Conservation (phyloP, 2,888 invertebrate species). For the Philonicus albiceps region DNA sequence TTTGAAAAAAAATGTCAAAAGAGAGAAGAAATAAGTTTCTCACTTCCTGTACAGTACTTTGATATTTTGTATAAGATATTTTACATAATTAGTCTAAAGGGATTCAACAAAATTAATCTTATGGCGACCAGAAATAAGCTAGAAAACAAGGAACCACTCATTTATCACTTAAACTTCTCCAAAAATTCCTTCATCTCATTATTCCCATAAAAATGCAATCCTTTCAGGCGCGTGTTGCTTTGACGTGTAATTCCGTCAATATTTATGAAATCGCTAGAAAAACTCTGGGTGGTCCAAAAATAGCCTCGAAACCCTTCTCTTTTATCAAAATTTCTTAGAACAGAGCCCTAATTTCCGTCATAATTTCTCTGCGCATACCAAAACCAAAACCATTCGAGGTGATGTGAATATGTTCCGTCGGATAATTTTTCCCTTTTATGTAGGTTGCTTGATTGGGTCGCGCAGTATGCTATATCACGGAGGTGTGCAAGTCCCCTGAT, state of each 20-base stretch:
- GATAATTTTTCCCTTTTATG: not conserved
- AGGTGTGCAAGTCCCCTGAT: slow-evolving; percentile 2
- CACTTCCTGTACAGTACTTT: not conserved
- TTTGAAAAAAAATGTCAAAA: too few species aligned
- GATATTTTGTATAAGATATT: too few species aligned
- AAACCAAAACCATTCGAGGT: not conserved
- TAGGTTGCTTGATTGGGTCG: not conserved
- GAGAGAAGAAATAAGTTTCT: not conserved
- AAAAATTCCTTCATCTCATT: not conserved
- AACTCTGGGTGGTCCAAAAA: not conserved
- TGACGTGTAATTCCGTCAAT: slow-evolving; percentile 7
- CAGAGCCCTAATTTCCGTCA: not conserved
- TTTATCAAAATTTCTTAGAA: not conserved
- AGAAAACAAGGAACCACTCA: not conserved
- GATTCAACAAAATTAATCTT: not conserved
- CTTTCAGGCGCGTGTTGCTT: not conserved
- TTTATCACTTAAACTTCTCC: not conserved
- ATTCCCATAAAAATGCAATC: not conserved
- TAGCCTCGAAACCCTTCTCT: not conserved
- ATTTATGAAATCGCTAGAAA: not conserved
- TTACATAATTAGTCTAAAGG: not conserved
- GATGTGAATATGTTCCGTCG: not conserved
- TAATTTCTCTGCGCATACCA: not conserved
- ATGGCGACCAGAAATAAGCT: not conserved
- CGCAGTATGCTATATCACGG: not conserved